Base-by-base conservation (phyloP, 2,797 vertebrate species). In the Halcyon chelicuti region DNA sequence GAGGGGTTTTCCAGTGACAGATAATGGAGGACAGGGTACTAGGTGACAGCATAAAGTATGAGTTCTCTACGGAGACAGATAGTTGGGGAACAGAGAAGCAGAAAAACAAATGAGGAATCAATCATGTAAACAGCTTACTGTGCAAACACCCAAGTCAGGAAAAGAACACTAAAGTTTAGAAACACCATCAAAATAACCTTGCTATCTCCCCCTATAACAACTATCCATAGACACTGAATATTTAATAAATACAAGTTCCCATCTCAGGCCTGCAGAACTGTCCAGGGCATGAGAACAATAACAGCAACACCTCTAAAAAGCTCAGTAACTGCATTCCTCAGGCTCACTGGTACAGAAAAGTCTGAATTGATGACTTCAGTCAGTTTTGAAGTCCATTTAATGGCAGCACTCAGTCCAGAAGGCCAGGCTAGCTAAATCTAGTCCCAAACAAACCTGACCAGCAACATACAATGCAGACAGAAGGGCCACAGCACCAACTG, bases 381-480 rank as follows among this genome's bases (percentile, higher is more conserved):
- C 47, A 67, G 22, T 35, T 90, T 46, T 21, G 37, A 72, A 85
- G 54, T 5, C 15, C 9, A 3, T 49, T 33, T 65, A 17, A 51
- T 22, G 31, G 16, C 15, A 35, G 21, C 20, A 42, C 12, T 73
- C 8, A 25, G 19, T 22, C 29, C n/a, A 86, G 68, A 19, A 46
- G 21, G 20, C 18, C 23, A 70, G 61, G 21, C 7, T 83, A 47
- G 21, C 7, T 83, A 47, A 77, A 47, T 15, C 47, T 7, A 37
- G n/a, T 39, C 23, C 47, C 26, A 39, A 26, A 54, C 26, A 54
- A 83, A 57, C 29, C 8, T 31, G 13, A 44, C 21, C 62, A 51
- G 22, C 16, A 65, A 17, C 4, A 14, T 28, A 10, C 31, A 39
- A 2, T 2, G 4, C 3, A 62, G 29, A n/a, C 1, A 2, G 12